phyloP scores from a whole-genome alignment of 2,797 vertebrate genomes.

The Pipistrellus pygmaeus region DNA sequence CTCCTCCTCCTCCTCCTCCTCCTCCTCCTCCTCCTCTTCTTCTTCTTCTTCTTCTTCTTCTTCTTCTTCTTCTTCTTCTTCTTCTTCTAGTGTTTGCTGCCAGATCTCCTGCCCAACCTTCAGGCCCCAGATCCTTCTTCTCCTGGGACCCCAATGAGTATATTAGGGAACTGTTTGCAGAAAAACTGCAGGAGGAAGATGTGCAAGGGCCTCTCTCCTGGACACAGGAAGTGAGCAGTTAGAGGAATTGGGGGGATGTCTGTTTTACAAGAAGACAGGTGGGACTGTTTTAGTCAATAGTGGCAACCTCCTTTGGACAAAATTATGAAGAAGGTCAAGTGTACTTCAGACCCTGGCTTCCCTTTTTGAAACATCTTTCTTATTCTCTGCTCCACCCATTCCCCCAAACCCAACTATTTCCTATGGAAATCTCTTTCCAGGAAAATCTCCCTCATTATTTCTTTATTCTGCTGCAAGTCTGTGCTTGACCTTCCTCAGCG shows the following conservation, averaged over 20 bases:
- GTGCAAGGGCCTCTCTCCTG: neutral
- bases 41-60: too few relatives aligned
- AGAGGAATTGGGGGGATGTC: neutral
- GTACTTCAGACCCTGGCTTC: neutral
- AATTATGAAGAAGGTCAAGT: neutral
- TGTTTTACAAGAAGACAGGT: neutral
- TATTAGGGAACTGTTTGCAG: neutral
- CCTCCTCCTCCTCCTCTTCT: too few relatives aligned
- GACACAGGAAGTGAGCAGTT: neutral
- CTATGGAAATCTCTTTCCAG: neutral
- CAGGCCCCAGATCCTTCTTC: neutral
- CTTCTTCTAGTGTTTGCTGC: neutral
- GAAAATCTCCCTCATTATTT: neutral
- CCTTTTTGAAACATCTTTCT: constrained; percentile 9
- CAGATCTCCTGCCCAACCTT: neutral
- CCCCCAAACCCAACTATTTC: neutral
- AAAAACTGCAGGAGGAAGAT: neutral
- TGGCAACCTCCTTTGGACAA: neutral
- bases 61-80: neutral
- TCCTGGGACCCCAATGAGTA: too few relatives aligned
- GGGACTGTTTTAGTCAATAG: neutral
- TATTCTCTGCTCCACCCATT: neutral
- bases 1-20: too few relatives aligned
- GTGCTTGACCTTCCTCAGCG: neutral
- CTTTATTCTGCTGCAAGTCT: neutral